These are phyloP conservation scores for Salarias fasciatus DNA, from an alignment of 2,797 vertebrate species.

Conservation along the genomic window DNA sequence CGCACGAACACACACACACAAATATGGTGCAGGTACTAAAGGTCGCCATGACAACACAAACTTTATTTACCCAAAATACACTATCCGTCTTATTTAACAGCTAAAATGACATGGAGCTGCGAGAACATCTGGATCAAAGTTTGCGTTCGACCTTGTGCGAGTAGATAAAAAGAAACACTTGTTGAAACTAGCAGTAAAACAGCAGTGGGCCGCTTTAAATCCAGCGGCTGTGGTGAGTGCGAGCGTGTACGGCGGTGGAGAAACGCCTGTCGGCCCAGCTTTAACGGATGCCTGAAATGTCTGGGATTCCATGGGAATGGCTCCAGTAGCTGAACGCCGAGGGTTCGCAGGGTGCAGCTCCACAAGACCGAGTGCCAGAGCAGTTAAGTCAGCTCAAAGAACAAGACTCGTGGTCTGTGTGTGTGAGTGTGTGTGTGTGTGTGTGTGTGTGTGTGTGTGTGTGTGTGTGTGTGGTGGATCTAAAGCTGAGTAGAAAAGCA, in stretches of 20 bases:
- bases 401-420: conserved; percentile 38
- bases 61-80: background rate
- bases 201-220: conserved; percentile 41
- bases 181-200: conserved; percentile 41
- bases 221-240: conserved; percentile 29
- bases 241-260: conserved; percentile 50
- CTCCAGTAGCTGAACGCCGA: conserved; percentile 67
- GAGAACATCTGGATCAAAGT: conserved; percentile 22
- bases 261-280: conserved; percentile 75
- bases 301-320: conserved; percentile 82
- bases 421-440: conserved; percentile 28
- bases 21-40: background rate
- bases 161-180: conserved; percentile 22
- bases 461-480: conserved; percentile 28
- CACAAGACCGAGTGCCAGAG: conserved; percentile 72
- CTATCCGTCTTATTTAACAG: background rate
- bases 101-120: background rate
- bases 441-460: conserved; percentile 18
- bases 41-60: conserved; percentile 6
- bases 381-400: conserved; percentile 74
- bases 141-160: background rate
- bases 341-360: conserved; percentile 75
- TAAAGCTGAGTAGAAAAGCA: too few relatives aligned
- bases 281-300: conserved; percentile 79
- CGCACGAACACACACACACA: background rate